Evolutionary conservation across 2,888 invertebrate genomes (phyloP), one percentile per base, ranked within the genome.

Genomic region (Brachyptera putata): DNA sequence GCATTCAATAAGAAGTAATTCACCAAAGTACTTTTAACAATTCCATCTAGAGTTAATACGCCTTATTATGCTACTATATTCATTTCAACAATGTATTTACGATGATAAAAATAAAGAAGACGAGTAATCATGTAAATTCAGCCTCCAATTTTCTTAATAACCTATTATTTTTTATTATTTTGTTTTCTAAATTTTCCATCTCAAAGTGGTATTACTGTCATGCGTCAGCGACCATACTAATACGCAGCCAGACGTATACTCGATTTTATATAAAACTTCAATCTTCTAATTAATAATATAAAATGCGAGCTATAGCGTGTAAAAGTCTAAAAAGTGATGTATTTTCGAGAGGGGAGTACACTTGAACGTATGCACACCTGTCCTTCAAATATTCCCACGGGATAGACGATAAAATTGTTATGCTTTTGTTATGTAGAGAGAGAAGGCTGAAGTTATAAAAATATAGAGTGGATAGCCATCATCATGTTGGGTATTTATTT

Each of bases 291-390:
- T 41, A 41, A 41, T 41, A 41, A 7, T 21, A 41, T 41, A 21
- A 18, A 41, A 41, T 41, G 41, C 21, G 21, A 16, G 41, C 7
- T 41, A 41, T n/a, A 41, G 21, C 41, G 41, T 41, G 41, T 16
- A 14, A 41, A 41, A 16, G 34, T 41, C 18, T 16, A 18, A 41
- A n/a, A 5, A 21, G 7, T 16, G 41, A 21, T 41, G 18, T 41
- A 21, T 16, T n/a, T 5, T 11, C 3, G 3, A 41, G 41, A 41
- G 41, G 41, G 41, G 41, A 14, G n/a, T 21, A 18, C 18, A 21
- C n/a, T 41, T 41, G 18, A 21, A n/a, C n/a, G n/a, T n/a, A n/a
- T n/a, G n/a, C n/a, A 41, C 41, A 41, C 41, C 41, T 41, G 41
- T 16, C 41, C 41, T 41, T 41, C 41, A 41, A 16, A 16, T 18